Percentiles rank a stretch among this genome's conserved stretches.
Evolutionary conservation across 2,888 invertebrate genomes (phyloP).

Genomic region (Lasioglossum malachurum): DNA sequence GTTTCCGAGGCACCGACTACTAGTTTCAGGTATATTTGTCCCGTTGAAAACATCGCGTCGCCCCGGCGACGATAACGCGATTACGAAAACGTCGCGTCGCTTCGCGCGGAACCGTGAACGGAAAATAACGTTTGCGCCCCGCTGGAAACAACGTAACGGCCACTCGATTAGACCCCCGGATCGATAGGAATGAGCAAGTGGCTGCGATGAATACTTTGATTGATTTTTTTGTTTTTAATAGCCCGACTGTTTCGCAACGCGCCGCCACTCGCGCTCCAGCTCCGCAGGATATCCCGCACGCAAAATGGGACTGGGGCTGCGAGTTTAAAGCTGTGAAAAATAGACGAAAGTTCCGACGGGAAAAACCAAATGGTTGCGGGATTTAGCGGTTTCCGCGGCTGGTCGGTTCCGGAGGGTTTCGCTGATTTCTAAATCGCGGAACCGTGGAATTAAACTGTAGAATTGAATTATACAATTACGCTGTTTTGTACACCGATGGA

Average conservation of each 20-base stretch:
- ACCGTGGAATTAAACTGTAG: no score
- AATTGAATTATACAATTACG: no score
- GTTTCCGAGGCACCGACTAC: constrained; percentile 12
- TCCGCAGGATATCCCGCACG: neutral
- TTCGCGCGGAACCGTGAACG: neutral
- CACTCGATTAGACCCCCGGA: constrained; percentile 27
- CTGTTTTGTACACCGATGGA: no score
- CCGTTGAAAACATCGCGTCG: constrained; percentile 39
- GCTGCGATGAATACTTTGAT: neutral
- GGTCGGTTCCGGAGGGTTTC: neutral
- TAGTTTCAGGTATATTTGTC: constrained; percentile 42
- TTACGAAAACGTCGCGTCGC: constrained; percentile 34
- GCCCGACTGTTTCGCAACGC: neutral
- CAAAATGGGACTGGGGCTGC: neutral
- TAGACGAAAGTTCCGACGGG: neutral
- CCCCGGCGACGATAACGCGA: constrained; percentile 35
- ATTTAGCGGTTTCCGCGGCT: neutral
- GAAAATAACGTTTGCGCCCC: constrained; percentile 44
- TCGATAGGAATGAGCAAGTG: constrained; percentile 24
- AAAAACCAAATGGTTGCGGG: neutral
- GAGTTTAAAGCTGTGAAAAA: neutral
- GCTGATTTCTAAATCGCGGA: neutral
- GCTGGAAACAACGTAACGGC: constrained; percentile 44
- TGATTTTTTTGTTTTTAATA: neutral
- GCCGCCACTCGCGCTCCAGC: neutral